These are phyloP conservation scores for Thumatha senex DNA, from an alignment of 2,888 invertebrate species.

Conservation along the genomic window DNA sequence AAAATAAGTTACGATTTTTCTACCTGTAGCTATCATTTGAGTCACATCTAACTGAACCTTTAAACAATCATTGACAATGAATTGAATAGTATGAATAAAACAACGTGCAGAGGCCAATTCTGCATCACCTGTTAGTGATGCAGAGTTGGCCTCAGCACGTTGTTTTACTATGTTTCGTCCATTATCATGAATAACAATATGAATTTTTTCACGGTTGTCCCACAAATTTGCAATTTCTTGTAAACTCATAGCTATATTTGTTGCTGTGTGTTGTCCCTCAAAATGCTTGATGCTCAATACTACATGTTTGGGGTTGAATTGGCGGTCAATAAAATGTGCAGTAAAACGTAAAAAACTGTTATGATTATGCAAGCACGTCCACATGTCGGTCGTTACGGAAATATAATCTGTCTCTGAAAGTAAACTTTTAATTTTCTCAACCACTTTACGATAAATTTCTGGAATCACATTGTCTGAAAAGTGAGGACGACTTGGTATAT, in stretches of 20 bases:
- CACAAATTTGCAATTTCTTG: constrained; percentile 32
- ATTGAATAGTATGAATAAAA: constrained; percentile 41
- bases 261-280: constrained; percentile 28
- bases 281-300: constrained; percentile 31
- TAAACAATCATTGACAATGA: constrained; percentile 23
- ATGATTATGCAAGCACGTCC: background rate
- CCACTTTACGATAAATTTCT: background rate
- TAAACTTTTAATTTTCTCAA: background rate
- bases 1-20: constrained; percentile 44
- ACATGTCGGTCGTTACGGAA: background rate
- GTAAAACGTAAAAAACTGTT: no score
- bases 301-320: no score
- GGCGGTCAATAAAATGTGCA: no score
- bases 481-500: background rate
- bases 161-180: constrained; percentile 41
- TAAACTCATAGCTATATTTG: constrained; percentile 43
- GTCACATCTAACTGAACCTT: constrained; percentile 35
- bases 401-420: background rate
- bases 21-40: constrained; percentile 32
- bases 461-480: background rate
- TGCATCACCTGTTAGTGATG: constrained; percentile 29
- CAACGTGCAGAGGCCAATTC: constrained; percentile 36
- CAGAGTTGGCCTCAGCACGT: no score
- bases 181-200: constrained; percentile 40
- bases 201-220: constrained; percentile 31